Conservation (phyloP, 2,797 vertebrate genomes). For the Nannoperca australis region DNA sequence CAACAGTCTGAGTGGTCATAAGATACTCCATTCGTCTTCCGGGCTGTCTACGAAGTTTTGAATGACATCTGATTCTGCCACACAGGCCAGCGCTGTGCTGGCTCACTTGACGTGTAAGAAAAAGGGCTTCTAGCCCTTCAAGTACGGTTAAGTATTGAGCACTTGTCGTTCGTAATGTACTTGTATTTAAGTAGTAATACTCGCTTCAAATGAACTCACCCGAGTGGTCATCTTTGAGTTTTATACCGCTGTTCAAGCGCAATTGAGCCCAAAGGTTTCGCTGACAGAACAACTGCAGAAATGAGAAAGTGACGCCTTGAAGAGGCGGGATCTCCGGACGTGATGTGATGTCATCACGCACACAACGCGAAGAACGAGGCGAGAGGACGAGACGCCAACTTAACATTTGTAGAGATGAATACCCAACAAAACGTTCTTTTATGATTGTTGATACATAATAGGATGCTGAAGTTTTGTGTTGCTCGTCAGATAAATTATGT, state of each 20-base stretch:
- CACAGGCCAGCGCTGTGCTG: constrained; percentile 49
- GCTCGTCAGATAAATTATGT: neutral
- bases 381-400: neutral
- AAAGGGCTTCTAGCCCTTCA: neutral
- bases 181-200: neutral
- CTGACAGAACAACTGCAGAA: constrained; percentile 39
- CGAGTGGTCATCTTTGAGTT: constrained; percentile 68
- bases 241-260: constrained; percentile 30
- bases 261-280: constrained; percentile 35
- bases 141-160: neutral
- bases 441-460: neutral
- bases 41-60: constrained; percentile 64
- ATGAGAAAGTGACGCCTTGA: neutral
- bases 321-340: constrained; percentile 39
- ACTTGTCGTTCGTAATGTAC: accelerated
- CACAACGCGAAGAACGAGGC: neutral
- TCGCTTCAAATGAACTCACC: constrained; percentile 70
- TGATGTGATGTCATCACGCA: constrained; percentile 42
- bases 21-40: constrained; percentile 68
- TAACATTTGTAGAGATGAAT: neutral
- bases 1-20: constrained; percentile 48
- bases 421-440: neutral
- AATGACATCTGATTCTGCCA: constrained; percentile 73
- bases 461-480: neutral
- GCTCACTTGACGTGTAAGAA: constrained; percentile 21